Percentiles rank a stretch among this genome's conserved stretches.
These are phyloP conservation scores for Epinephelus cyanopodus DNA, from an alignment of 2,113 vertebrate genomes.

Conservation along the genomic window DNA sequence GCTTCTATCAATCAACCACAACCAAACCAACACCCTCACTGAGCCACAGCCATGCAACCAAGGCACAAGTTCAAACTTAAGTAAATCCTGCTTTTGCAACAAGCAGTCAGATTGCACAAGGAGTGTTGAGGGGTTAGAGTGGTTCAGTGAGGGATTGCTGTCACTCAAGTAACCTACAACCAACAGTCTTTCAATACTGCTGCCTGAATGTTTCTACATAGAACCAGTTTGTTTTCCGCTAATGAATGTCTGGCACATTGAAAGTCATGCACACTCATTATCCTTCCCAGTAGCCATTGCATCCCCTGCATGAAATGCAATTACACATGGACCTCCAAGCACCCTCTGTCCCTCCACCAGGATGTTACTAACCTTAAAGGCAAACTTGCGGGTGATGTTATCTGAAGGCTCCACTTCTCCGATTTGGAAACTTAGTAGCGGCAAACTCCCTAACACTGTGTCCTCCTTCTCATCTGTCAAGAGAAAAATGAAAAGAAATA, in stretches of 20 bases:
- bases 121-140: background rate
- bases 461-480: constrained; percentile 95
- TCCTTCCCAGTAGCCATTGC: background rate
- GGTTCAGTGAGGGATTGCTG: background rate
- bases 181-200: background rate
- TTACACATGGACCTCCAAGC: background rate
- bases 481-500: background rate
- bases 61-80: constrained; percentile 25
- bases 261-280: background rate
- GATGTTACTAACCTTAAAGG: constrained; percentile 93
- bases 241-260: background rate
- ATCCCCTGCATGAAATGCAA: constrained; percentile 11
- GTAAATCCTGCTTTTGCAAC: constrained; percentile 9
- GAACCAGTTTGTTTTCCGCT: background rate
- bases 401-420: constrained; percentile 88
- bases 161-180: background rate
- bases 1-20: constrained; percentile 37
- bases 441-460: constrained; percentile 92
- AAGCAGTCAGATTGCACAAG: background rate
- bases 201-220: background rate
- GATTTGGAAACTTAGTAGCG: constrained; percentile 93
- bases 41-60: constrained; percentile 2
- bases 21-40: constrained; percentile 16
- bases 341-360: background rate
- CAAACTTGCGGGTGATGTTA: constrained; percentile 94